phyloP scores from a whole-genome alignment of 2,797 vertebrate species.

The Nasua narica region DNA sequence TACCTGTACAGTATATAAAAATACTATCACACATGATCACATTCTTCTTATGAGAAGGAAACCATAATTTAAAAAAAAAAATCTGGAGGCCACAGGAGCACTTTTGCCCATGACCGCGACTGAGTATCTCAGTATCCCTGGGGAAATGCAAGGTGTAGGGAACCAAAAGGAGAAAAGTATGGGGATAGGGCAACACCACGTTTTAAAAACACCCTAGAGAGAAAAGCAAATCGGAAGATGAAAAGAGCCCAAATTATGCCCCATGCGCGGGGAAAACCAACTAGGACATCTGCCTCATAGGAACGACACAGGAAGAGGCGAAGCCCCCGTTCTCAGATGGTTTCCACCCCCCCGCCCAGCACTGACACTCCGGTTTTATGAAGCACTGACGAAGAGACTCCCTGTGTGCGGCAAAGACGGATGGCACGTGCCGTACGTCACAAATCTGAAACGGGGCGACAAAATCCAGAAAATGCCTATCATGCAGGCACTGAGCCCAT shows the following conservation, averaged over 20 bases:
- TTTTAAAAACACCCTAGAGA: not conserved
- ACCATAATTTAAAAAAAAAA: not conserved
- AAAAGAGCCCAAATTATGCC: not conserved
- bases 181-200: not conserved
- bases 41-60: not conserved
- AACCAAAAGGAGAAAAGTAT: not conserved
- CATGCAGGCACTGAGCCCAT: not conserved
- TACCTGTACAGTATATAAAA: not conserved
- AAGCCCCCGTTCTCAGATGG: not conserved
- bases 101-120: not conserved
- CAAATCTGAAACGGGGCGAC: not conserved
- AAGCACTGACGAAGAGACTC: not conserved
- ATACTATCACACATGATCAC: not conserved
- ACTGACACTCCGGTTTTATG: not conserved
- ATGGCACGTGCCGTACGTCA: not conserved
- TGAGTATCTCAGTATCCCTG: not conserved
- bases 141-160: not conserved
- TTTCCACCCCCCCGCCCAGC: not conserved
- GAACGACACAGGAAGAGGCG: not conserved
- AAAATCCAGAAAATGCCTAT: not conserved
- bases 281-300: not conserved
- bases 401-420: not conserved
- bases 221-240: not conserved
- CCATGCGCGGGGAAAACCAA: not conserved
- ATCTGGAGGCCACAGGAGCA: not conserved